These are phyloP conservation scores for Piprites chloris DNA, from an alignment of 2,113 vertebrate species.

Conservation along the genomic window DNA sequence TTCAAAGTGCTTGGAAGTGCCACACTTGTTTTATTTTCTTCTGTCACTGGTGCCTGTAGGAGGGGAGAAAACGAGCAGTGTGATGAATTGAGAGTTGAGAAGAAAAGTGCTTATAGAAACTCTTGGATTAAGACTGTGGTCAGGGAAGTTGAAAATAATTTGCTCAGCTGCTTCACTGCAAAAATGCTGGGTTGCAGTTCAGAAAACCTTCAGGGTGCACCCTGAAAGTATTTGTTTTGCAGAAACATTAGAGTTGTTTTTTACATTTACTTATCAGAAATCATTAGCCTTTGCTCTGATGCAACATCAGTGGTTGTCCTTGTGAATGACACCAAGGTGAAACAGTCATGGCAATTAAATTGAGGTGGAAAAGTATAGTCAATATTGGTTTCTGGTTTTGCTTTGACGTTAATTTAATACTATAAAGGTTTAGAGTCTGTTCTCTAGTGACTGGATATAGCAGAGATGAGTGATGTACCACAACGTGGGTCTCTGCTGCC, in stretches of 20 bases:
- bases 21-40: constrained; percentile 45
- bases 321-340: not conserved
- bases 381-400: not conserved
- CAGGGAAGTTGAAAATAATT: constrained; percentile 20
- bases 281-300: not conserved
- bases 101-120: constrained; percentile 19
- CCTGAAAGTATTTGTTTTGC: not conserved
- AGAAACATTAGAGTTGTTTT: not conserved
- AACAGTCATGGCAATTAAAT: not conserved
- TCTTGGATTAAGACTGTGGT: constrained; percentile 2
- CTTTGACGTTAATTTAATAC: not conserved
- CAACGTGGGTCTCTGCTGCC: not conserved
- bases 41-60: constrained; percentile 32
- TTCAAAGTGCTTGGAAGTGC: not conserved
- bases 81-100: not conserved
- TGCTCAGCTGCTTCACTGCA: not conserved
- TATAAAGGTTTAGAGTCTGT: not conserved
- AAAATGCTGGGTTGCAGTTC: not conserved
- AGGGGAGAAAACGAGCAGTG: constrained; percentile 14
- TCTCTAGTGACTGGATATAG: not conserved
- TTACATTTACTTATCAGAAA: not conserved
- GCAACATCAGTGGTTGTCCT: rapidly evolving
- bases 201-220: not conserved
- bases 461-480: not conserved
- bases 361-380: not conserved